A percentile compares a stretch with the other conserved stretches of the same genome.
Evolutionary conservation across 1,140 invertebrate genomes (phyloP).

Genomic region (Ditylenchus dipsaci): DNA sequence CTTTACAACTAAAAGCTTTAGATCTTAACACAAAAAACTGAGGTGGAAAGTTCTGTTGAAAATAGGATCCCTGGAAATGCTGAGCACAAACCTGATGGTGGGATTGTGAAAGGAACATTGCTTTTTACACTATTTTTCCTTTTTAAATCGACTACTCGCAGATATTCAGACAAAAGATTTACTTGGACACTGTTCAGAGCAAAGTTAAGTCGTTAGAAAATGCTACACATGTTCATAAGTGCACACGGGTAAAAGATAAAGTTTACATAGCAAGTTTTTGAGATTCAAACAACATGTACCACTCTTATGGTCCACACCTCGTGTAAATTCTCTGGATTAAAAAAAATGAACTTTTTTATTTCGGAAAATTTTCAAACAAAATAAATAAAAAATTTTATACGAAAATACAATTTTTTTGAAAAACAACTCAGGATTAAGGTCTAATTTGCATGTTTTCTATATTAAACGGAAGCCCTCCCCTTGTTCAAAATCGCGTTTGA

Average conservation of each 20-base stretch:
- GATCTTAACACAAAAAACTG: conserved; percentile 65
- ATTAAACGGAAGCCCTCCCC: too few species aligned
- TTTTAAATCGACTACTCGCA: not conserved
- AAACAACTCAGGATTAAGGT: too few species aligned
- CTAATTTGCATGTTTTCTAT: too few species aligned
- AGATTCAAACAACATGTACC: too few species aligned
- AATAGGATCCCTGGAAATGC: conserved; percentile 88
- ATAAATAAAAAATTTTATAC: too few species aligned
- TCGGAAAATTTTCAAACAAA: too few species aligned
- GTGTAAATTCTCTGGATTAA: too few species aligned
- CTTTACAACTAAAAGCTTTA: not conserved
- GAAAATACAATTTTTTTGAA: too few species aligned
- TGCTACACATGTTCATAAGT: conserved; percentile 76
- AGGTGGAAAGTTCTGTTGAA: conserved; percentile 82
- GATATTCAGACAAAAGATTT: not conserved
- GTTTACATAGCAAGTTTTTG: not conserved
- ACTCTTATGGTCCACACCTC: too few species aligned
- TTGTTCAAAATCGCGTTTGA: too few species aligned
- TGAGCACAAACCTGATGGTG: conserved; percentile 79
- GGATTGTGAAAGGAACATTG: conserved; percentile 73
- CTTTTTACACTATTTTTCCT: not conserved
- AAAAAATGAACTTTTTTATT: too few species aligned
- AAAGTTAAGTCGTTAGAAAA: conserved; percentile 90
- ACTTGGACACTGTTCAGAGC: conserved; percentile 69
- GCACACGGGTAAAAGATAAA: conserved; percentile 71